A percentile compares a stretch with the other conserved stretches of the same genome.
These are phyloP conservation scores for Cotesia chilonis DNA, from an alignment of 1,140 invertebrate genomes.

Conservation along the genomic window DNA sequence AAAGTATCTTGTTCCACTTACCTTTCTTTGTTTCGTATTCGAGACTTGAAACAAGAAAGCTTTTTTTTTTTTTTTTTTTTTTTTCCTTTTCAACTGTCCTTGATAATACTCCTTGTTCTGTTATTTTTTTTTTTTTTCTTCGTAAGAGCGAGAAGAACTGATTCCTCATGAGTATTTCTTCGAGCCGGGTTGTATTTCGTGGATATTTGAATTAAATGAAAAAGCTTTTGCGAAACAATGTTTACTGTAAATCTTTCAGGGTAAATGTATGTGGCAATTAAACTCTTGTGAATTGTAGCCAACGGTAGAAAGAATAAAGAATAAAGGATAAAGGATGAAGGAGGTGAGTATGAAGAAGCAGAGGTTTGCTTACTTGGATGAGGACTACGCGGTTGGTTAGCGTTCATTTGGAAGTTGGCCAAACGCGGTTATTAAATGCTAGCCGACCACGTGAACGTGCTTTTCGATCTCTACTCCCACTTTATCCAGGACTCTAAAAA, in stretches of 20 bases:
- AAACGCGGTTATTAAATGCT: constrained; percentile 40
- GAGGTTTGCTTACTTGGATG: constrained; percentile 28
- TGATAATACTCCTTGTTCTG: background rate
- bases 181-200: no score
- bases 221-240: background rate
- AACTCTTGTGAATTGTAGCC: constrained; percentile 18
- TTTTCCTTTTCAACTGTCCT: background rate
- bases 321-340: constrained; percentile 18
- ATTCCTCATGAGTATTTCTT: background rate
- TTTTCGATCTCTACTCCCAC: constrained; percentile 19
- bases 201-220: no score
- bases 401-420: constrained; percentile 53
- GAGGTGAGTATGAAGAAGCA: background rate
- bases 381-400: constrained; percentile 41
- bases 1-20: constrained; percentile 39
- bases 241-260: constrained; percentile 2
- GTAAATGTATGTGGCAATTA: constrained; percentile 24
- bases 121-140: no score
- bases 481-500: constrained; percentile 4
- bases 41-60: background rate
- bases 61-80: constrained; percentile 20
- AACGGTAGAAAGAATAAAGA: constrained; percentile 17
- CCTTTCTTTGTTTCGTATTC: constrained; percentile 39
- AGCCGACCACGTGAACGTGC: constrained; percentile 26
- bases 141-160: no score